phyloP scores from a whole-genome alignment of 2,797 vertebrate genomes.

The Nannoperca obscura region DNA sequence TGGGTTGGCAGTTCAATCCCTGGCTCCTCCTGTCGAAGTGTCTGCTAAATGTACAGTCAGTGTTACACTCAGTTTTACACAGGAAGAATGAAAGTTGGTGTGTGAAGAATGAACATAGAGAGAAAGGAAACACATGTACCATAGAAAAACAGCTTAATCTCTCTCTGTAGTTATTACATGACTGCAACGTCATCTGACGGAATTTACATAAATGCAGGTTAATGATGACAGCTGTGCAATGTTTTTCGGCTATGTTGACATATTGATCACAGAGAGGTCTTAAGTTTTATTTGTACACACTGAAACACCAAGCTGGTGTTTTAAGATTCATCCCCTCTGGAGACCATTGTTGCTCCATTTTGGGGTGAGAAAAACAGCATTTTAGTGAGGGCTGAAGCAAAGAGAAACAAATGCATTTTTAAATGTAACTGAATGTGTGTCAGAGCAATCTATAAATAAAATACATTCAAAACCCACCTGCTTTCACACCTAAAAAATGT shows the following conservation, averaged over 20 bases:
- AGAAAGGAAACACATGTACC: background rate
- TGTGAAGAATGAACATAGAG: background rate
- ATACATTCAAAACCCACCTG: background rate
- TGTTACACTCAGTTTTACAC: background rate
- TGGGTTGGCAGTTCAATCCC: too few species aligned
- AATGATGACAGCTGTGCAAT: background rate
- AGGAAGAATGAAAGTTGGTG: background rate
- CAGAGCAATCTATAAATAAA: background rate
- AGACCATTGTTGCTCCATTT: background rate
- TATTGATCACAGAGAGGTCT: background rate
- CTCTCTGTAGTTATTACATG: background rate
- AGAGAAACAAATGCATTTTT: too few species aligned
- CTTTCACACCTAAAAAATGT: background rate
- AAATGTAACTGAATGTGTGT: background rate
- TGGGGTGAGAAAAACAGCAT: background rate
- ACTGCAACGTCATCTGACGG: background rate
- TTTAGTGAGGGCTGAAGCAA: background rate
- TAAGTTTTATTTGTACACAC: background rate
- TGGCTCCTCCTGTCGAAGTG: too few species aligned
- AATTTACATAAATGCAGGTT: conserved; percentile 1
- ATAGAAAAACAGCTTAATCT: background rate
- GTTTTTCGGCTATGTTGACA: background rate
- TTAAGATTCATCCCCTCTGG: background rate
- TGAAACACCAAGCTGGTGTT: background rate
- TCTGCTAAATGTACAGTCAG: too few species aligned